Conservation (phyloP, 2,888 invertebrate species). For the Limulus polyphemus region DNA sequence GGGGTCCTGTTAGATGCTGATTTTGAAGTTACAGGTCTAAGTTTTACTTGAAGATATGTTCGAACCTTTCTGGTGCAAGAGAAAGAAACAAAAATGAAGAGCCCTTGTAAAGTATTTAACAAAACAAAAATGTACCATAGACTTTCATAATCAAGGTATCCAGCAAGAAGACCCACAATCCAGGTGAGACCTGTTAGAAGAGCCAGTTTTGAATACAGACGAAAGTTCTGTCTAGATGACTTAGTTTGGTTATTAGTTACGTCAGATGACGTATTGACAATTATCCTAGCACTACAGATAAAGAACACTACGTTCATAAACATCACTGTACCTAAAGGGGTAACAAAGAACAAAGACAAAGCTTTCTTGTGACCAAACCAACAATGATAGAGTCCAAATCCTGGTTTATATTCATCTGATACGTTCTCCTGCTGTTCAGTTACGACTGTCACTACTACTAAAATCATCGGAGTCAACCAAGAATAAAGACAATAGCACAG, state of each 20-base stretch:
- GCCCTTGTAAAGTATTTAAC: constrained; percentile 41
- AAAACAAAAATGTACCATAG: constrained; percentile 42
- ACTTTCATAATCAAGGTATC: constrained; percentile 33
- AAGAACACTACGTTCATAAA: constrained; percentile 39
- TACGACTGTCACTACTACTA: constrained; percentile 35
- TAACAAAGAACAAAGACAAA: constrained; percentile 42
- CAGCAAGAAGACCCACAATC: constrained; percentile 40
- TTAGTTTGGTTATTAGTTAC: constrained; percentile 10
- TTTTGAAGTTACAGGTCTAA: neutral
- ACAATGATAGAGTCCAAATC: constrained; percentile 39
- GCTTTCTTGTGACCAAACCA: constrained; percentile 43
- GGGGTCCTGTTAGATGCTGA: no score
- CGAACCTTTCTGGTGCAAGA: constrained; percentile 40
- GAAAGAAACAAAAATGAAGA: constrained; percentile 42
- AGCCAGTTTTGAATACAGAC: constrained; percentile 39
- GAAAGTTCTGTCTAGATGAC: constrained; percentile 13
- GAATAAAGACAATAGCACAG: constrained; percentile 38
- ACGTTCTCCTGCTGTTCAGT: constrained; percentile 31
- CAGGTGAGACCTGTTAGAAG: constrained; percentile 43
- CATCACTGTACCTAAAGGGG: constrained; percentile 40
- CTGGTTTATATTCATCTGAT: constrained; percentile 34
- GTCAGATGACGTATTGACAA: constrained; percentile 35
- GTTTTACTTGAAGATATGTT: neutral
- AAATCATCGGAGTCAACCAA: constrained; percentile 37
- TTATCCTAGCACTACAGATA: constrained; percentile 36